phyloP scores from a whole-genome alignment of 2,113 vertebrate species.

The Silurus asotus region DNA sequence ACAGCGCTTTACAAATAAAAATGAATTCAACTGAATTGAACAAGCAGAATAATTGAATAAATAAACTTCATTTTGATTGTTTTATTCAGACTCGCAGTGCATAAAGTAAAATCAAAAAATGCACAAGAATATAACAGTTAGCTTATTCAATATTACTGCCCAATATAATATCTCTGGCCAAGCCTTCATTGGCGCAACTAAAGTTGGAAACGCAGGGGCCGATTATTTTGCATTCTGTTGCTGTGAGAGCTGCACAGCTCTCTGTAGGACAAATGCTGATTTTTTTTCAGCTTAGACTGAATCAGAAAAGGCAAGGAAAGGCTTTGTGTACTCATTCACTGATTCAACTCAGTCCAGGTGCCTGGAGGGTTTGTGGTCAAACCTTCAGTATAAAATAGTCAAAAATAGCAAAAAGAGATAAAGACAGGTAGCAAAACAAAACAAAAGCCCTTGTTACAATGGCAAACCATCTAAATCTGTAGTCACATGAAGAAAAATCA shows the following conservation, averaged over 20 bases:
- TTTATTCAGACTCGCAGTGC: too few species aligned
- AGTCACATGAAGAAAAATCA: neutral
- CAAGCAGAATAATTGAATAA: neutral
- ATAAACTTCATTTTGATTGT: too few species aligned
- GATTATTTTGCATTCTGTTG: neutral
- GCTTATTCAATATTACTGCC: neutral
- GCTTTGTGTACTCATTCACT: neutral
- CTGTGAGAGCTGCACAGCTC: neutral
- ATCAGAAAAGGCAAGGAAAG: neutral
- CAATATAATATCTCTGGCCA: neutral
- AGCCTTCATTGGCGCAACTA: neutral
- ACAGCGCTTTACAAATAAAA: too few species aligned
- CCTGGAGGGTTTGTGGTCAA: neutral
- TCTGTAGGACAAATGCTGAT: neutral
- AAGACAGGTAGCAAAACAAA: neutral
- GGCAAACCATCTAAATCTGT: neutral
- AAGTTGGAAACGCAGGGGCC: neutral
- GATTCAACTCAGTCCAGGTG: neutral
- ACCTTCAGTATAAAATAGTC: neutral
- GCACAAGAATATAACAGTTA: neutral
- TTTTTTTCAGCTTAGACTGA: neutral
- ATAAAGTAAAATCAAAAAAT: neutral
- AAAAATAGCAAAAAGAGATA: neutral
- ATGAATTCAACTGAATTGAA: neutral
- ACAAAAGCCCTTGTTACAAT: neutral